These are phyloP conservation scores for Elegia similella DNA, from an alignment of 2,888 invertebrate genomes.

Conservation along the genomic window DNA sequence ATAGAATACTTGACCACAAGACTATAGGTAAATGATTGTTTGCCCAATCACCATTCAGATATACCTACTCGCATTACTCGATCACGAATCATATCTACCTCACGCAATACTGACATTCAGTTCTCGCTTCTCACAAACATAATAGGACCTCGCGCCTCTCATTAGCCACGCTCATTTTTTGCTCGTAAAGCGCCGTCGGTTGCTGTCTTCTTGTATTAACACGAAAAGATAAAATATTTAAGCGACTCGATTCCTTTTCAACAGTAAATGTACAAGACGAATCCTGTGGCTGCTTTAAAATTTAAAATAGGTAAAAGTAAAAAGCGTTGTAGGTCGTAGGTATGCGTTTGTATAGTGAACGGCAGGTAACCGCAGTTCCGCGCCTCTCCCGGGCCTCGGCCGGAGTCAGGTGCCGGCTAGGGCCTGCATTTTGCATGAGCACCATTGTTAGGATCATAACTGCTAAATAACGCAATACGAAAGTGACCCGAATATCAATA, in stretches of 20 bases:
- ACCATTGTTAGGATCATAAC: constrained; percentile 55
- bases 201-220: constrained; percentile 40
- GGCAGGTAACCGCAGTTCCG: constrained; percentile 46
- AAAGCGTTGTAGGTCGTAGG: constrained; percentile 32
- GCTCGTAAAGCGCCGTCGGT: constrained; percentile 39
- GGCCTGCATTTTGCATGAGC: constrained; percentile 66
- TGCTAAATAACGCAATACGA: constrained; percentile 32
- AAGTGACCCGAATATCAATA: not conserved
- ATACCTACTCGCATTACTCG: constrained; percentile 31
- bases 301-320: constrained; percentile 46
- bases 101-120: constrained; percentile 58
- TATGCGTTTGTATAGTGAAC: constrained; percentile 48
- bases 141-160: constrained; percentile 44
- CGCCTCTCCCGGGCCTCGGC: constrained; percentile 35
- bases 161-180: constrained; percentile 46
- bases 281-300: constrained; percentile 37
- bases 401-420: constrained; percentile 38
- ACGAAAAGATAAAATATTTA: constrained; percentile 45
- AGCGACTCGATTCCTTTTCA: constrained; percentile 33
- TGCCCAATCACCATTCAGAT: too few relatives aligned
- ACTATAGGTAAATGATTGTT: not conserved
- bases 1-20: not conserved
- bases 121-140: constrained; percentile 45
- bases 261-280: constrained; percentile 31
- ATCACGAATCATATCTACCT: constrained; percentile 41